Percentiles rank a stretch among this genome's conserved stretches.
Conservation (phyloP, 2,888 invertebrate species). For the Graphium colonna region DNA sequence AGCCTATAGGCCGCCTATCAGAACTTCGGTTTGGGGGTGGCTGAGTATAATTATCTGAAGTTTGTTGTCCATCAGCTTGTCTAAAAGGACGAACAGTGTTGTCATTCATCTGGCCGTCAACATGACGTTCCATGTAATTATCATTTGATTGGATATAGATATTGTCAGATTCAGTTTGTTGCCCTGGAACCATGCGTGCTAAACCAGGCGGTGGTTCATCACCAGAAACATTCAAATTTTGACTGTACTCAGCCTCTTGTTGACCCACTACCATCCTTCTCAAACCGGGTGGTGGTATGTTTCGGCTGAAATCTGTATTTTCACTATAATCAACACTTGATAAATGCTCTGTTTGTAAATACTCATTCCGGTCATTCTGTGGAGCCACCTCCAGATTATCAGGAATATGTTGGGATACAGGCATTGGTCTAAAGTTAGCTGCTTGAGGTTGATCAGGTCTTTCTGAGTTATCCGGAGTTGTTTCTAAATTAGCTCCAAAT, state of each 20-base stretch:
- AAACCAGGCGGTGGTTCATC: constrained; percentile 78
- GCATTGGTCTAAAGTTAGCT: constrained; percentile 42
- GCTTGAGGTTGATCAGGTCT: constrained; percentile 76
- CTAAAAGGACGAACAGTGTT: constrained; percentile 55
- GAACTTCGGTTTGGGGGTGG: constrained; percentile 40
- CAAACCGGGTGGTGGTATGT: constrained; percentile 82
- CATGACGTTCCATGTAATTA: constrained; percentile 65
- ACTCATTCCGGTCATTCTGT: constrained; percentile 86
- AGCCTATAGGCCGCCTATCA: constrained; percentile 73
- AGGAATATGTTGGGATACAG: constrained; percentile 54
- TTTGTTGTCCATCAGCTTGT: constrained; percentile 68
- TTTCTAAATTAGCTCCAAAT: constrained; percentile 82
- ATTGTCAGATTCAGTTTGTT: constrained; percentile 61
- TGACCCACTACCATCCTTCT: constrained; percentile 84
- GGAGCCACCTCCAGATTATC: constrained; percentile 83
- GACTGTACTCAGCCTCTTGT: constrained; percentile 77
- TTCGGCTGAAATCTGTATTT: constrained; percentile 69
- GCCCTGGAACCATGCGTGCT: constrained; percentile 76
- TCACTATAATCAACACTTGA: constrained; percentile 78
- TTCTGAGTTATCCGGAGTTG: constrained; percentile 85
- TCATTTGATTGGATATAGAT: constrained; percentile 56
- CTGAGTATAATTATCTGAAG: constrained; percentile 54
- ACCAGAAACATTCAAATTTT: constrained; percentile 49
- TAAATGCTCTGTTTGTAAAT: constrained; percentile 87
- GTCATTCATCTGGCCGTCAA: constrained; percentile 66